These are phyloP conservation scores for Astatotilapia flaviijosephi DNA, from an alignment of 2,113 vertebrate species.

Conservation along the genomic window DNA sequence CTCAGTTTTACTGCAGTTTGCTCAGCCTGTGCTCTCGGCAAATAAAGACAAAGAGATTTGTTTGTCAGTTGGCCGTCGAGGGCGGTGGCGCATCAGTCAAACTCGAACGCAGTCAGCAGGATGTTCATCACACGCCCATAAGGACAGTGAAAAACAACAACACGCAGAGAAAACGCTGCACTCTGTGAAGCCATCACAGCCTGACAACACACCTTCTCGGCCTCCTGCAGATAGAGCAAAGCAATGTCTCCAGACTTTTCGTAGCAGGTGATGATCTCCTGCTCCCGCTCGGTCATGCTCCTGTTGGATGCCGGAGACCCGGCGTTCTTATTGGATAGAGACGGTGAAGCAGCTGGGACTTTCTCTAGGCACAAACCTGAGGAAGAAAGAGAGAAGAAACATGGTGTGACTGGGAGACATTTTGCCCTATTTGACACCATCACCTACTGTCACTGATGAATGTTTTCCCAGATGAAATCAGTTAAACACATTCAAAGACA, in stretches of 20 bases:
- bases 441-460: not conserved
- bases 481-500: not conserved
- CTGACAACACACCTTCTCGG: conserved; percentile 80
- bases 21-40: not conserved
- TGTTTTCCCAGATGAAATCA: not conserved
- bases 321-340: conserved; percentile 75
- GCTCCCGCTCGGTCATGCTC: conserved; percentile 75
- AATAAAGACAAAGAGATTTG: not conserved
- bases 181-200: not conserved
- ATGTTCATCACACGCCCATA: conserved; percentile 15
- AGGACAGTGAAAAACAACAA: not conserved
- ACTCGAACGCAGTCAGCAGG: not conserved
- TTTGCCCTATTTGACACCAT: not conserved
- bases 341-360: conserved; percentile 80
- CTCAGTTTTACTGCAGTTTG: not conserved
- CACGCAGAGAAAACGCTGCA: not conserved
- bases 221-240: conserved; percentile 94
- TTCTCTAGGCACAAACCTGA: conserved; percentile 94
- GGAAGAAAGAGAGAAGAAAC: not conserved
- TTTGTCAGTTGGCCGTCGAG: conserved; percentile 8
- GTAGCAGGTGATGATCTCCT: conserved; percentile 93
- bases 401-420: not conserved
- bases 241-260: conserved; percentile 98
- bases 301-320: conserved; percentile 72
- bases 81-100: not conserved